Evolutionary conservation across 2,888 invertebrate species (phyloP).

Genomic region (Chrysomela aeneicollis): DNA sequence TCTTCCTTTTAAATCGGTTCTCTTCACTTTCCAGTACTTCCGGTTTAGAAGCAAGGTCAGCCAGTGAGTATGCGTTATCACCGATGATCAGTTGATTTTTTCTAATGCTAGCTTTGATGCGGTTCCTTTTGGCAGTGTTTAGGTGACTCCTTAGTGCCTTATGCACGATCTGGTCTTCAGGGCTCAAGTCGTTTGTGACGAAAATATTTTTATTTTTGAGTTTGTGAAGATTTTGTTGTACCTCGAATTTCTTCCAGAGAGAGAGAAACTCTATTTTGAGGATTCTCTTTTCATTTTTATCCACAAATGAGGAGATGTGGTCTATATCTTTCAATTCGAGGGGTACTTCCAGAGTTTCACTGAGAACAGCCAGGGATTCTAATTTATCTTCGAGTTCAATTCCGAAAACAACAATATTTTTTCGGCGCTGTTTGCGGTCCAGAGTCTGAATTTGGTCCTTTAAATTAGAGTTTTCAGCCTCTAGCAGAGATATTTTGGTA

Average conservation of each 20-base stretch:
- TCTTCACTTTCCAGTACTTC: constrained; percentile 4
- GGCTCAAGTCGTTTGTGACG: constrained; percentile 6
- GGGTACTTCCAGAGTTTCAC: background rate
- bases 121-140: constrained; percentile 13
- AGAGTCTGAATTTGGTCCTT: constrained; percentile 6
- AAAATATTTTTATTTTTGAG: constrained; percentile 7
- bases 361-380: constrained; percentile 6
- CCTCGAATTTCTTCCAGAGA: constrained; percentile 10
- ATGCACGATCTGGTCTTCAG: constrained; percentile 9
- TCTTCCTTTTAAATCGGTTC: background rate
- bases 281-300: constrained; percentile 11
- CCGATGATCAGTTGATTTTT: background rate
- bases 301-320: constrained; percentile 13
- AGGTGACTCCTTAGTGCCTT: constrained; percentile 1
- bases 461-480: constrained; percentile 10
- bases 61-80: background rate
- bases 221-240: constrained; percentile 6
- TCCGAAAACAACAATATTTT: constrained; percentile 3
- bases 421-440: constrained; percentile 11
- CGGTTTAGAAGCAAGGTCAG: constrained; percentile 2
- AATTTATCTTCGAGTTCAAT: constrained; percentile 9
- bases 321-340: constrained; percentile 1
- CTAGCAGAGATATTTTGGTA: constrained; percentile 14
- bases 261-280: constrained; percentile 5
- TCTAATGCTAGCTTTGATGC: constrained; percentile 6